phyloP scores from a whole-genome alignment of 2,888 invertebrate species.

The Nephrotoma guestfalica region DNA sequence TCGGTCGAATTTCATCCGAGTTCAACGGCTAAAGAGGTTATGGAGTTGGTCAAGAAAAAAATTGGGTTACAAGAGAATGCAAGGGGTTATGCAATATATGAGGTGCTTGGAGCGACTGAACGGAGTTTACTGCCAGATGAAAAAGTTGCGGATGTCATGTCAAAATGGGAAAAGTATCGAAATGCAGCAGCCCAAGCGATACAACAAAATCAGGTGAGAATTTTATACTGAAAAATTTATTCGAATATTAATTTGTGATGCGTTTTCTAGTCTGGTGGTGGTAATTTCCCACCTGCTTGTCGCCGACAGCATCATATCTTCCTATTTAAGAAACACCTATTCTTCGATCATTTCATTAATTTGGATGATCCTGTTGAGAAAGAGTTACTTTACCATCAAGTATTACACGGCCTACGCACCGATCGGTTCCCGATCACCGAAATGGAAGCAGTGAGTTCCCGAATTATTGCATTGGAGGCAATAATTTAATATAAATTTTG shows the following conservation, averaged over 20 bases:
- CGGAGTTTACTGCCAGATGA: constrained; percentile 72
- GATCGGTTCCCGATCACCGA: constrained; percentile 87
- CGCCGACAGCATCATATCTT: constrained; percentile 48
- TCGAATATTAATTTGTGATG: background rate
- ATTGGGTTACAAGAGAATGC: constrained; percentile 47
- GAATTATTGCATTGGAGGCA: too few species aligned
- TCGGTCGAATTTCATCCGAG: constrained; percentile 91
- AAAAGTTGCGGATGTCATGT: constrained; percentile 87
- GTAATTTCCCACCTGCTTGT: constrained; percentile 36
- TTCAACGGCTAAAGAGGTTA: constrained; percentile 78
- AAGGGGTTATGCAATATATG: constrained; percentile 78
- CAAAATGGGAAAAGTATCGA: constrained; percentile 85
- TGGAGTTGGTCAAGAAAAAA: constrained; percentile 75
- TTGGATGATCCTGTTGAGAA: constrained; percentile 78
- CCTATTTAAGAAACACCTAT: constrained; percentile 69
- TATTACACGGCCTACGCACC: constrained; percentile 75
- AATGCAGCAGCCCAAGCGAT: constrained; percentile 48
- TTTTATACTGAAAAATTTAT: background rate
- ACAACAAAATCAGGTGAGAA: constrained; percentile 22
- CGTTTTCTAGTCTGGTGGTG: constrained; percentile 23
- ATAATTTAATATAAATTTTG: constrained; percentile 17
- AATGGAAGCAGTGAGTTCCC: constrained; percentile 63
- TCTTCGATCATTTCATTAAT: constrained; percentile 65
- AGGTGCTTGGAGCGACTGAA: constrained; percentile 76
- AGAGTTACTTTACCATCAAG: constrained; percentile 86